Percentiles rank a stretch among this genome's conserved stretches.
Conservation (phyloP, 2,113 vertebrate genomes). For the Pluvianellus socialis region DNA sequence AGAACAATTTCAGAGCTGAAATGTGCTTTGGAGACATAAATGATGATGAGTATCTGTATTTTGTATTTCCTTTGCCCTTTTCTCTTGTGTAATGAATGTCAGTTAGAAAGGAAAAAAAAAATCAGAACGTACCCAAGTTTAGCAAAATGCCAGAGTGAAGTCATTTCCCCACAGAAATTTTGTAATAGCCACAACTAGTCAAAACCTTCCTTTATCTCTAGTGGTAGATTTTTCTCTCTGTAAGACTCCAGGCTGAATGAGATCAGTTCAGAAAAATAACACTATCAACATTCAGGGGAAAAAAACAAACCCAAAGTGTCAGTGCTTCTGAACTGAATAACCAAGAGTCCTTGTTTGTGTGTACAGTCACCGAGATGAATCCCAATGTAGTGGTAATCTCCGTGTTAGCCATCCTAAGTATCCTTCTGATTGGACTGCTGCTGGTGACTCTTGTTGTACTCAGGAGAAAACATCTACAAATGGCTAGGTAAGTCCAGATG, state of each 20-base stretch:
- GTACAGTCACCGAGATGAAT: conserved; percentile 90
- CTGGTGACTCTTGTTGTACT: conserved; percentile 89
- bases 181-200: background rate
- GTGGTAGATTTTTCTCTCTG: background rate
- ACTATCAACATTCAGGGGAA: background rate
- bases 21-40: background rate
- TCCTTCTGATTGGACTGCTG: conserved; percentile 87
- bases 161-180: background rate
- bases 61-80: background rate
- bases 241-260: background rate
- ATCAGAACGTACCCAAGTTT: background rate
- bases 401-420: conserved; percentile 87
- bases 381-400: conserved; percentile 92
- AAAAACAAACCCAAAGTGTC: background rate
- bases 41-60: background rate
- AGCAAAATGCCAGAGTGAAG: background rate
- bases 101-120: background rate
- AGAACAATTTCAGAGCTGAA: background rate
- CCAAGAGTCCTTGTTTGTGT: background rate
- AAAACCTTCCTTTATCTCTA: background rate
- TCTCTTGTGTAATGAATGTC: background rate
- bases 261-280: background rate
- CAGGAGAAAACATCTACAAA: conserved; percentile 91
- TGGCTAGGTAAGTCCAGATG: conserved; percentile 78
- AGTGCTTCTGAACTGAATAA: background rate